Percentiles rank a stretch among this genome's conserved stretches.
Evolutionary conservation across 2,113 vertebrate species (phyloP).

Genomic region (Neogobius melanostomus): DNA sequence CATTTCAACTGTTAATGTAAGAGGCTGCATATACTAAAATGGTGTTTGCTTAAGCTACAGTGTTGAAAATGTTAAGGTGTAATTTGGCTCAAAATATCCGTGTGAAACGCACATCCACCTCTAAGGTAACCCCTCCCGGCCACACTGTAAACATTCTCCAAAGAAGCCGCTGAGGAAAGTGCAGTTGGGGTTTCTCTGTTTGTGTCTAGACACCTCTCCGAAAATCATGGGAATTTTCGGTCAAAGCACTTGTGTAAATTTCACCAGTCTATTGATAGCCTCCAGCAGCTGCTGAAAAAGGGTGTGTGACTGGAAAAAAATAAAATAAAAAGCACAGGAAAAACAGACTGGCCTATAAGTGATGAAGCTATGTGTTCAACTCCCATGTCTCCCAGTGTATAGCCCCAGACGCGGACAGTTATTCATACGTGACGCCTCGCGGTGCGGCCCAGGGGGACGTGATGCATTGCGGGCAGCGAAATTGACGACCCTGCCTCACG

Average conservation of each 20-base stretch:
- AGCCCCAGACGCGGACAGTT: constrained; percentile 3
- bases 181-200: background rate
- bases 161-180: background rate
- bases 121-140: constrained; percentile 4
- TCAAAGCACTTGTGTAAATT: background rate
- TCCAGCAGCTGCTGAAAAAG: constrained; percentile 14
- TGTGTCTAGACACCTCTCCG: background rate
- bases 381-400: background rate
- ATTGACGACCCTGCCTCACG: constrained; percentile 32
- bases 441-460: constrained; percentile 18
- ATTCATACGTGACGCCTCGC: constrained; percentile 23
- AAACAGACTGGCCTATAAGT: background rate
- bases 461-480: constrained; percentile 31
- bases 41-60: background rate
- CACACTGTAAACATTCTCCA: background rate
- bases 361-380: constrained; percentile 6
- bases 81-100: background rate
- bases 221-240: background rate
- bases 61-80: background rate
- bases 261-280: constrained; percentile 39
- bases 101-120: background rate
- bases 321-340: background rate
- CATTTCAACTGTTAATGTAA: background rate
- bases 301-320: constrained; percentile 4
- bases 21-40: background rate